Evolutionary conservation across 2,113 vertebrate species (phyloP).

Genomic region (Siniperca knerii): DNA sequence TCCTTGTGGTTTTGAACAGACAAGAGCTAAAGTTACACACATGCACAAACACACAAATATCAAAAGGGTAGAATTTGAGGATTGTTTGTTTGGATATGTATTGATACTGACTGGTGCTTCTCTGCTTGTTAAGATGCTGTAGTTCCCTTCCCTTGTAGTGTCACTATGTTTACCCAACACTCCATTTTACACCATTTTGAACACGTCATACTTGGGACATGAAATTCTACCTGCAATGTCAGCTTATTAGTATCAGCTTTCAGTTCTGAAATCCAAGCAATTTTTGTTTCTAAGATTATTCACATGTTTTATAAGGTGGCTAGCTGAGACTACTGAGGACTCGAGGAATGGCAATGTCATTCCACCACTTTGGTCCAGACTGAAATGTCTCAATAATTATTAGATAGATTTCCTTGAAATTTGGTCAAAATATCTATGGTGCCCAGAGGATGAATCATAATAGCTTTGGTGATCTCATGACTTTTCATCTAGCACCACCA

Average conservation of each 20-base stretch:
- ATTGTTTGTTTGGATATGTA: conserved; percentile 11
- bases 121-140: background rate
- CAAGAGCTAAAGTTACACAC: conserved; percentile 6
- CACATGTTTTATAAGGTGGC: no score
- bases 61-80: background rate
- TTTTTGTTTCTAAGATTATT: background rate
- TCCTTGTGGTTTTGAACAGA: conserved; percentile 9
- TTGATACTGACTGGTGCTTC: background rate
- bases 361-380: no score
- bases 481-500: background rate
- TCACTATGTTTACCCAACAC: background rate
- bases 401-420: background rate
- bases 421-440: background rate
- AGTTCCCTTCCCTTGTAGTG: background rate
- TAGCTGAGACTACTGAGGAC: no score
- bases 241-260: background rate
- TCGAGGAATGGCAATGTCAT: no score
- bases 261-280: background rate
- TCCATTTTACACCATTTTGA: background rate
- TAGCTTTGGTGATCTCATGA: background rate
- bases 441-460: background rate
- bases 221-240: background rate
- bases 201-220: background rate
- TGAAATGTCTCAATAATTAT: background rate
- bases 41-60: conserved; percentile 4